Evolutionary conservation across 2,888 invertebrate species (phyloP).

Genomic region (Pseudoips prasinana): DNA sequence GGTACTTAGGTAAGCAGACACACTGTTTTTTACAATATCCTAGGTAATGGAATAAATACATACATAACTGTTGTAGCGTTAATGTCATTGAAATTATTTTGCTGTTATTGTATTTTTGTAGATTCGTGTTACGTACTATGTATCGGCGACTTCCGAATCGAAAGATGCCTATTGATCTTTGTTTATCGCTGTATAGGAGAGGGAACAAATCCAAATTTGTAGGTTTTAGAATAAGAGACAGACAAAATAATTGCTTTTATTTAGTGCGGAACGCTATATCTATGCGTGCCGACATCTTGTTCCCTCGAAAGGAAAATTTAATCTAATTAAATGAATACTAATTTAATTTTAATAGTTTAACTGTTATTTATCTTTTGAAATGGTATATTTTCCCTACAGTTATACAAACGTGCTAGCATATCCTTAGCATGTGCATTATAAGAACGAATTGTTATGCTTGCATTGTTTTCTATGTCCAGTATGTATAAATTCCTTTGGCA

Average conservation of each 20-base stretch:
- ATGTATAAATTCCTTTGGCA: conserved; percentile 80
- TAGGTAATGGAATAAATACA: conserved; percentile 70
- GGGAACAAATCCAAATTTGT: conserved; percentile 54
- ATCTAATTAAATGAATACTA: conserved; percentile 41
- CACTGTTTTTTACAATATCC: conserved; percentile 80
- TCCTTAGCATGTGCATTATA: conserved; percentile 70
- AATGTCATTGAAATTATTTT: conserved; percentile 67
- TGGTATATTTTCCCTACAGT: conserved; percentile 46
- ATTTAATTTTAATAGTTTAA: conserved; percentile 42
- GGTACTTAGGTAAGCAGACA: conserved; percentile 69
- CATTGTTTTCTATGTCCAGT: conserved; percentile 80
- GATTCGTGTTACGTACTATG: conserved; percentile 47
- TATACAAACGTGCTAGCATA: conserved; percentile 57
- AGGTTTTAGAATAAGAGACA: conserved; percentile 52
- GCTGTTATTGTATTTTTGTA: conserved; percentile 65
- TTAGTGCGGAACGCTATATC: conserved; percentile 49
- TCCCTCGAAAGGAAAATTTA: conserved; percentile 54
- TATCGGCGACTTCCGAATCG: conserved; percentile 36
- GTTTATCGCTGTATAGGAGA: conserved; percentile 39
- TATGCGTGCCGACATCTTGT: conserved; percentile 45
- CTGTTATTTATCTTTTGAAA: conserved; percentile 44
- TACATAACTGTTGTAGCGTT: conserved; percentile 76
- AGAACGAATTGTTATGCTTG: conserved; percentile 76
- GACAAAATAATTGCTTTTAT: conserved; percentile 53
- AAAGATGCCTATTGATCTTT: conserved; percentile 31